Evolutionary conservation across 2,888 invertebrate genomes (phyloP).

Genomic region (Orchesella flavescens): DNA sequence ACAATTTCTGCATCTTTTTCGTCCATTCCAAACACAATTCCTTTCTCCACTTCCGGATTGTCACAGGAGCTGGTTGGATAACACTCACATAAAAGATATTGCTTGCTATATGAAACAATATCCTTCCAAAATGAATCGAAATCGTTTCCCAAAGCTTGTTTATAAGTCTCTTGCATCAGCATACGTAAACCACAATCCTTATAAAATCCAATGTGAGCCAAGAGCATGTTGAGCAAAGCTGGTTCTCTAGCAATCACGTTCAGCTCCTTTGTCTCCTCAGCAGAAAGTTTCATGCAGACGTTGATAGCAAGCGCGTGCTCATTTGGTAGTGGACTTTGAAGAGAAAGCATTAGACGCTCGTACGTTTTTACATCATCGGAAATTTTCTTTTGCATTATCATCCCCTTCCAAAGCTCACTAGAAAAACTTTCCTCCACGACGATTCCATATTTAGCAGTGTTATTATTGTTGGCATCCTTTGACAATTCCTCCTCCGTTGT

Average conservation of each 20-base stretch:
- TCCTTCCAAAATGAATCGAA: slow-evolving; percentile 27
- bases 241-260: slow-evolving; percentile 18
- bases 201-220: slow-evolving; percentile 38
- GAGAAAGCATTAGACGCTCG: slow-evolving; percentile 14
- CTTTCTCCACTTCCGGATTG: neutral
- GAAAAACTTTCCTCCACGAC: no score
- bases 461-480: no score
- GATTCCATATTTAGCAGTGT: no score
- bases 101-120: neutral
- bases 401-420: no score
- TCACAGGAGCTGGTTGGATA: neutral
- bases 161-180: neutral
- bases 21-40: neutral
- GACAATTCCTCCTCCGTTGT: no score
- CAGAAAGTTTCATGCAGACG: neutral
- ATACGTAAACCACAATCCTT: slow-evolving; percentile 4
- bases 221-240: slow-evolving; percentile 19
- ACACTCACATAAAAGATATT: slow-evolving; percentile 28
- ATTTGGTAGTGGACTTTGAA: slow-evolving; percentile 15
- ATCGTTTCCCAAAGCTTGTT: slow-evolving; percentile 6
- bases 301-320: slow-evolving; percentile 22
- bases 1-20: slow-evolving; percentile 36
- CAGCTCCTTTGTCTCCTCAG: slow-evolving; percentile 6
- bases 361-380: neutral
- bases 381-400: no score